Percentiles rank a stretch among this genome's conserved stretches.
Conservation (phyloP, 2,797 vertebrate genomes). For the Paratrypauchen microcephalus region DNA sequence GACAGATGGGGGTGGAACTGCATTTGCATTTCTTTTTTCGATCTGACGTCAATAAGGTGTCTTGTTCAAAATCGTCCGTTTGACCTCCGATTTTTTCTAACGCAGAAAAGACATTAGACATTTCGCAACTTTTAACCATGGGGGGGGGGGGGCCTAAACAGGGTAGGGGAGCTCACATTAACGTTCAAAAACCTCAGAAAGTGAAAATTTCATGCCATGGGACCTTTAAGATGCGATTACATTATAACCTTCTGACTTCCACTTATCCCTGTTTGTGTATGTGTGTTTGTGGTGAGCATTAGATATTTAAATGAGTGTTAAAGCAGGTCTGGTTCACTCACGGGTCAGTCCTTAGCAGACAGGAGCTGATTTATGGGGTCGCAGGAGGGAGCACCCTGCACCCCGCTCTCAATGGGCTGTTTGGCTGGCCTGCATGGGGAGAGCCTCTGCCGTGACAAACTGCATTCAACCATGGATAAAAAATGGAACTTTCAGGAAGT, state of each 20-base stretch:
- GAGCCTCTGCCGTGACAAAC: constrained; percentile 57
- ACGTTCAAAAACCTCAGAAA: too few species aligned
- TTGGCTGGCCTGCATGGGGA: constrained; percentile 63
- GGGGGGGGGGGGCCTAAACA: too few species aligned
- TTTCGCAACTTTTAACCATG: too few species aligned
- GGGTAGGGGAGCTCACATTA: too few species aligned
- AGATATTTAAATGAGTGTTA: constrained; percentile 51
- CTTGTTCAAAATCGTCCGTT: too few species aligned
- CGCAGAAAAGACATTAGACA: too few species aligned
- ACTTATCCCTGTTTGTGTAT: constrained; percentile 8
- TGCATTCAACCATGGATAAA: constrained; percentile 35
- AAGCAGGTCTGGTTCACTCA: constrained; percentile 62
- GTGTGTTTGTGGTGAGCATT: constrained; percentile 25
- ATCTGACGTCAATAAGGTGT: too few species aligned
- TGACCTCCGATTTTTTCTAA: too few species aligned
- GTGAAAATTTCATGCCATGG: too few species aligned
- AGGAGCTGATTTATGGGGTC: constrained; percentile 64
- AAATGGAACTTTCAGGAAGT: constrained; percentile 44
- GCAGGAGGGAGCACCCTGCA: constrained; percentile 42
- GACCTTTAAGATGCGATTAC: constrained; percentile 40
- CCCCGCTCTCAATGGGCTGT: constrained; percentile 54
- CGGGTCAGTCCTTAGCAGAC: constrained; percentile 59
- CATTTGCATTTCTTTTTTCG: too few species aligned
- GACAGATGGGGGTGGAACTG: too few species aligned
- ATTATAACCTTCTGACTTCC: constrained; percentile 46